Percentiles rank a stretch among this genome's conserved stretches.
These are phyloP conservation scores for Lepidonotus clava DNA, from an alignment of 2,888 invertebrate species.

Conservation along the genomic window DNA sequence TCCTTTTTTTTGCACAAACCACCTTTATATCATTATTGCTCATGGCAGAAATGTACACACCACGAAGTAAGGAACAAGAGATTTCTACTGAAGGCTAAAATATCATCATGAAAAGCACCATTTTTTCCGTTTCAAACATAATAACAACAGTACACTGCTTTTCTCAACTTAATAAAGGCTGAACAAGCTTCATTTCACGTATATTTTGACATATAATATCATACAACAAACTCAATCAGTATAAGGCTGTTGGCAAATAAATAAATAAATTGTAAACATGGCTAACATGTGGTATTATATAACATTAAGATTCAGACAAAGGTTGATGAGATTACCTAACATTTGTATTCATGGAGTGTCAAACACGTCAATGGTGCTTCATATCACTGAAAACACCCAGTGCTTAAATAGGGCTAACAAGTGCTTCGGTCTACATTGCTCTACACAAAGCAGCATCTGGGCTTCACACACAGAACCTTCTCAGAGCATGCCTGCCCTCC, in stretches of 20 bases:
- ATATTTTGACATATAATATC: not conserved
- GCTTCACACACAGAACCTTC: no score
- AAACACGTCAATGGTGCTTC: no score
- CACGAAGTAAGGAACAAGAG: not conserved
- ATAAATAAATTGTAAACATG: not conserved
- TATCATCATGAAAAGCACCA: constrained; percentile 40
- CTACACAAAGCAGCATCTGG: no score
- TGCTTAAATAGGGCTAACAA: no score
- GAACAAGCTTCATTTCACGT: not conserved
- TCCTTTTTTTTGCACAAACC: constrained; percentile 34
- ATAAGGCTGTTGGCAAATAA: not conserved
- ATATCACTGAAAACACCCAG: no score
- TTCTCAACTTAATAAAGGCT: not conserved
- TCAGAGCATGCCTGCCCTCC: no score
- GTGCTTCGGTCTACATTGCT: no score
- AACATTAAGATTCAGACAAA: not conserved
- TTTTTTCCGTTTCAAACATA: constrained; percentile 30
- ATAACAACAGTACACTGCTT: not conserved
- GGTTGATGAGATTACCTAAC: no score
- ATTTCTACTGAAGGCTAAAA: not conserved
- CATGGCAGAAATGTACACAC: not conserved
- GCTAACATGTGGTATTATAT: not conserved
- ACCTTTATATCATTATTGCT: not conserved
- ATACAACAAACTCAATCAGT: not conserved
- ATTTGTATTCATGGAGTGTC: no score